These are phyloP conservation scores for Xanthostigma xanthostigma DNA, from an alignment of 2,888 invertebrate genomes.

Conservation along the genomic window DNA sequence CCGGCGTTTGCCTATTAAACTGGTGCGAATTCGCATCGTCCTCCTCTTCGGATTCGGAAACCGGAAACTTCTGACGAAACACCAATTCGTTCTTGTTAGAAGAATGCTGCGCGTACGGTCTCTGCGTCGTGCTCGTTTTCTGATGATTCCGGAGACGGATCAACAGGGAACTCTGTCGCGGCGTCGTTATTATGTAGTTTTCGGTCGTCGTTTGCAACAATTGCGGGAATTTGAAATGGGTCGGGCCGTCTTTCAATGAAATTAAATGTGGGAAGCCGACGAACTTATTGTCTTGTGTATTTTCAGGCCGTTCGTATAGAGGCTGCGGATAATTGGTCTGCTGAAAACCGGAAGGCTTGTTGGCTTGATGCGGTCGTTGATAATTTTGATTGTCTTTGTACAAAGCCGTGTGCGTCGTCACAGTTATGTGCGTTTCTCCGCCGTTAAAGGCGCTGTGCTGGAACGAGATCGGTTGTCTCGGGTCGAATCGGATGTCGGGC, in stretches of 20 bases:
- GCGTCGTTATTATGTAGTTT: not conserved
- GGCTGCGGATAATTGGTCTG: too few relatives aligned
- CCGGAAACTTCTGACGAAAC: too few relatives aligned
- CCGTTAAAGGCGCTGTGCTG: conserved; percentile 14
- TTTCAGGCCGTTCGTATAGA: not conserved
- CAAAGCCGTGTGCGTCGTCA: conserved; percentile 23
- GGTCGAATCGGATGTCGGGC: conserved; percentile 27
- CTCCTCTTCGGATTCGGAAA: too few relatives aligned
- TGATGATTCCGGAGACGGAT: too few relatives aligned
- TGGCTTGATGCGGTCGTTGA: not conserved
- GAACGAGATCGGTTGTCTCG: conserved; percentile 18
- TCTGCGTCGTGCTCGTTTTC: too few relatives aligned
- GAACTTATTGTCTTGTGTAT: not conserved
- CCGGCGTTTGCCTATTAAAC: too few relatives aligned
- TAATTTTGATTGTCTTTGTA: conserved; percentile 14
- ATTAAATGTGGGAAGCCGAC: too few relatives aligned
- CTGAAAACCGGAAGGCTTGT: too few relatives aligned
- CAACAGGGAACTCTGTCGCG: too few relatives aligned
- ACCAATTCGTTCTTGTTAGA: too few relatives aligned
- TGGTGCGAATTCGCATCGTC: too few relatives aligned
- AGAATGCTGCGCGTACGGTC: too few relatives aligned
- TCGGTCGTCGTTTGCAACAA: not conserved
- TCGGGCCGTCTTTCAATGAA: not conserved
- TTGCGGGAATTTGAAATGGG: not conserved
- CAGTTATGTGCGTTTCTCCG: conserved; percentile 17